Conservation (phyloP, 2,113 vertebrate species). For the Nicator chloris region DNA sequence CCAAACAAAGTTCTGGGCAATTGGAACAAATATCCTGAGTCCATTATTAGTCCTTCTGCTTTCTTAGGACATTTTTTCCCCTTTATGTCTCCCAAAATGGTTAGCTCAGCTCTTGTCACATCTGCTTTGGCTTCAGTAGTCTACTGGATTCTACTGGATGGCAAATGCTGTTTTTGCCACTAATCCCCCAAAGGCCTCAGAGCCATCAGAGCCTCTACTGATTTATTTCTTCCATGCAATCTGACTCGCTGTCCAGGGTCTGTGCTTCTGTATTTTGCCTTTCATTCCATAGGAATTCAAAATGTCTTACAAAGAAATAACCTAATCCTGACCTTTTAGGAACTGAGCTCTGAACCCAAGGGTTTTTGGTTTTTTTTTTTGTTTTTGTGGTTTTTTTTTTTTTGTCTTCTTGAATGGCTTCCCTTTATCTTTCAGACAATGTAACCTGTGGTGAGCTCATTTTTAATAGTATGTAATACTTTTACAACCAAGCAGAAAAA, state of each 20-base stretch:
- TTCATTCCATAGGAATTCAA: neutral
- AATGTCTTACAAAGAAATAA: neutral
- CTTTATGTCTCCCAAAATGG: neutral
- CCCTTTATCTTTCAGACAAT: neutral
- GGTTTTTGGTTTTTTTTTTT: too few relatives aligned
- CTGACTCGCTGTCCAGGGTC: neutral
- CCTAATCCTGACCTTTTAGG: neutral
- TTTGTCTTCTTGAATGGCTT: neutral
- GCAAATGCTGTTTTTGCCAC: neutral
- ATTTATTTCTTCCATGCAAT: neutral
- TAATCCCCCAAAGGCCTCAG: neutral
- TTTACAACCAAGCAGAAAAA: neutral
- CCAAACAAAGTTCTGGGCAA: conserved; percentile 34
- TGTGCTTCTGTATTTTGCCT: neutral
- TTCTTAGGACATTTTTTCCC: neutral
- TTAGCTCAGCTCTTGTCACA: neutral
- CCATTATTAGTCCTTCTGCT: conserved; percentile 12
- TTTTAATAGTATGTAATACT: neutral
- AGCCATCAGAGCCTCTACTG: neutral
- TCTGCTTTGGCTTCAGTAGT: neutral
- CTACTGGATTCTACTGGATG: neutral
- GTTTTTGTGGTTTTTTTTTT: too few relatives aligned
- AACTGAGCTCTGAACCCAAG: neutral
- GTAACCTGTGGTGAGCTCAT: neutral
- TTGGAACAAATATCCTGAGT: conserved; percentile 26